Evolutionary conservation across 2,888 invertebrate species (phyloP).

Genomic region (Drosophila meridiana): DNA sequence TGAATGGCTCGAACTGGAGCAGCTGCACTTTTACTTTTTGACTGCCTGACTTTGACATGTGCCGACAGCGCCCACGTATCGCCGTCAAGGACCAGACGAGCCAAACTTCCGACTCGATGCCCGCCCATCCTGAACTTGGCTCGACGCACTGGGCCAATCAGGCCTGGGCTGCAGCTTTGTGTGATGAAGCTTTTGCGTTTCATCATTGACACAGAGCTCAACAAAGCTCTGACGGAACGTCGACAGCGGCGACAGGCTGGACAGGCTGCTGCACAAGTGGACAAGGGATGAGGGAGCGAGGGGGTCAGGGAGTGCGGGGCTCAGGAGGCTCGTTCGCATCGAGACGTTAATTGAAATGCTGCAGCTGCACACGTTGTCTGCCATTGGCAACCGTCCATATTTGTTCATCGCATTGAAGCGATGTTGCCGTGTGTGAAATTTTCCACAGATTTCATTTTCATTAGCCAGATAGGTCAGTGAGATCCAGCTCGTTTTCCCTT

Average conservation of each 20-base stretch:
- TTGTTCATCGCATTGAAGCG: constrained; percentile 4
- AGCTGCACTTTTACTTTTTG: constrained; percentile 14
- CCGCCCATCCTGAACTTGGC: constrained; percentile 7
- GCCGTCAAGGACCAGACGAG: not conserved
- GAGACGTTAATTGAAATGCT: constrained; percentile 49
- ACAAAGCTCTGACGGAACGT: constrained; percentile 18
- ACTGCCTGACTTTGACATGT: constrained; percentile 24
- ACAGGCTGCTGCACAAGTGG: not conserved
- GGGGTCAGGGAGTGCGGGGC: not conserved
- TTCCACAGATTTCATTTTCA: constrained; percentile 15
- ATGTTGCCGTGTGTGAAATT: not conserved
- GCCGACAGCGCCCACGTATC: constrained; percentile 5
- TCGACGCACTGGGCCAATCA: constrained; percentile 16
- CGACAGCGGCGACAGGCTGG: constrained; percentile 5
- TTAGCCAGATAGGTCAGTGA: constrained; percentile 5
- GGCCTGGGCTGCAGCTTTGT: constrained; percentile 8
- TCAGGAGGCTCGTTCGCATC: not conserved
- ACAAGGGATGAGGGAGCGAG: not conserved
- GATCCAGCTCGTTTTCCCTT: not conserved
- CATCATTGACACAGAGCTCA: constrained; percentile 19
- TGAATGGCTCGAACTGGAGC: constrained; percentile 2
- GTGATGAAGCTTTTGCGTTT: constrained; percentile 7
- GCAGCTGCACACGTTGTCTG: constrained; percentile 19
- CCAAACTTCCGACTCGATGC: constrained; percentile 14
- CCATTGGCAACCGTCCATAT: constrained; percentile 20